phyloP scores from a whole-genome alignment of 2,888 invertebrate genomes.

The Mellilla xanthometata region DNA sequence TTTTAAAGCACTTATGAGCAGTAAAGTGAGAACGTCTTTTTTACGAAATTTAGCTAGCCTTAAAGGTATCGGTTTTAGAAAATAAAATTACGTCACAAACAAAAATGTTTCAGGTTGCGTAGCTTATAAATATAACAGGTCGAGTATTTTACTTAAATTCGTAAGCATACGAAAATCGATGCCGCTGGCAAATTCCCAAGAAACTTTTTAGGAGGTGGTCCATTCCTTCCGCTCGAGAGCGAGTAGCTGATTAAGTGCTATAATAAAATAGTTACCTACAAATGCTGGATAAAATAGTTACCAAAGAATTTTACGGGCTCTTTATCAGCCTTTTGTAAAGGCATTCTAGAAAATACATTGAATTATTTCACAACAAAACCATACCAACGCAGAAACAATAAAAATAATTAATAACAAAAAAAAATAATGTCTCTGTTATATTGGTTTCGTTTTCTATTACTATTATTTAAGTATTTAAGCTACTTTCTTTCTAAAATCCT shows the following conservation, averaged over 20 bases:
- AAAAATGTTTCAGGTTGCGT: no score
- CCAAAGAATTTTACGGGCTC: background rate
- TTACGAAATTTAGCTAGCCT: no score
- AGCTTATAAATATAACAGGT: background rate
- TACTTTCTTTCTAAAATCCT: no score
- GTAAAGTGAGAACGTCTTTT: slow-evolving; percentile 9
- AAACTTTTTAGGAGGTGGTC: slow-evolving; percentile 15
- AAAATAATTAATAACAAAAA: no score
- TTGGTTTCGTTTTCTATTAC: no score
- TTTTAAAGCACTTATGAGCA: background rate
- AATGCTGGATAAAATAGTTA: slow-evolving; percentile 6
- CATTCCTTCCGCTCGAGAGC: slow-evolving; percentile 12
- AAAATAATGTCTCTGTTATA: no score
- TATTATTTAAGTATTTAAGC: no score
- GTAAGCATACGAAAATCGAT: slow-evolving; percentile 43
- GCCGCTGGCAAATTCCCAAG: slow-evolving; percentile 45
- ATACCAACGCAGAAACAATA: no score
- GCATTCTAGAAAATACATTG: no score
- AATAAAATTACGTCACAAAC: no score
- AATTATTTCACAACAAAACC: no score
- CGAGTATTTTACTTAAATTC: slow-evolving; percentile 9
- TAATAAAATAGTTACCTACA: slow-evolving; percentile 1
- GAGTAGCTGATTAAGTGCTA: slow-evolving; percentile 1
- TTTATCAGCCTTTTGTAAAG: background rate
- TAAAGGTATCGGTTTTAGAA: no score